Percentiles rank a stretch among this genome's conserved stretches.
phyloP scores from a whole-genome alignment of 1,140 invertebrate species.

The Chelonus insularis region DNA sequence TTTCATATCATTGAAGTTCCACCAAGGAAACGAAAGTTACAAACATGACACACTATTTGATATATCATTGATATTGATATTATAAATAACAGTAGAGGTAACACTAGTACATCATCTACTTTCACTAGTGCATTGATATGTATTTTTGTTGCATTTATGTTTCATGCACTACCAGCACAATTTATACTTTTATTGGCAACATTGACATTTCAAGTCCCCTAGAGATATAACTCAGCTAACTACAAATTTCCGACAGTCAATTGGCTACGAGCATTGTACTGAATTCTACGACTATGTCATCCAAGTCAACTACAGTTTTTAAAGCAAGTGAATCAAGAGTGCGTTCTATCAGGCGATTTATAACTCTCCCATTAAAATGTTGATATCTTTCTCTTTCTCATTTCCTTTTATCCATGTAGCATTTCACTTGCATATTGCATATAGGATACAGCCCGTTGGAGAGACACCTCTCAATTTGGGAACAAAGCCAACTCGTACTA shows the following conservation, averaged over 20 bases:
- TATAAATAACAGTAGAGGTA: too few species aligned
- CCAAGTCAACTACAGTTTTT: constrained; percentile 4
- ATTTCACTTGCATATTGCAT: constrained; percentile 24
- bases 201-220: not conserved
- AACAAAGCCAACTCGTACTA: constrained; percentile 39
- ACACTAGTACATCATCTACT: too few species aligned
- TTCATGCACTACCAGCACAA: not conserved
- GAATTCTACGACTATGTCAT: not conserved
- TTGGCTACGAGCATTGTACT: not conserved
- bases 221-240: constrained; percentile 6
- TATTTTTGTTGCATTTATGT: not conserved
- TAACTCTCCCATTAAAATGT: not conserved
- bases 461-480: constrained; percentile 35
- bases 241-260: constrained; percentile 7
- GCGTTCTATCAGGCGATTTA: constrained; percentile 7
- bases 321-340: not conserved
- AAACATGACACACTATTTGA: too few species aligned
- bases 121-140: not conserved
- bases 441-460: constrained; percentile 19
- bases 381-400: constrained; percentile 7
- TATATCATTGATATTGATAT: too few species aligned
- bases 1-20: not conserved
- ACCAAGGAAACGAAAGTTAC: not conserved
- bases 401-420: not conserved
- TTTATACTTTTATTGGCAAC: not conserved